Base-by-base conservation (phyloP, 2,888 invertebrate genomes). In the Melieria omissa region DNA sequence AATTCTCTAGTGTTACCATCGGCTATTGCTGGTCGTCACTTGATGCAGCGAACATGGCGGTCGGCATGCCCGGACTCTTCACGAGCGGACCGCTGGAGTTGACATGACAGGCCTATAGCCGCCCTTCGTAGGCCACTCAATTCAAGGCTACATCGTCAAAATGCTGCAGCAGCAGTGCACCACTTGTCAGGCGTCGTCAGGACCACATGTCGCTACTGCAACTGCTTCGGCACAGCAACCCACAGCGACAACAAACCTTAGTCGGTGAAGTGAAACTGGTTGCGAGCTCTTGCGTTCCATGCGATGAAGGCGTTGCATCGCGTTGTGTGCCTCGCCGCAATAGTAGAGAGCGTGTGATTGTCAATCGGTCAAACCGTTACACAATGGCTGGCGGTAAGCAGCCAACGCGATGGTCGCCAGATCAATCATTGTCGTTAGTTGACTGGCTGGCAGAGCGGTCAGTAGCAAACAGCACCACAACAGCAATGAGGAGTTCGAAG, bases 211-310 rank as follows among this genome's bases (percentile, higher is more conserved):
- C 82, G 60, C 2, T 73, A 74, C 45, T 90, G 90, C 73, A 91
- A 83, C 68, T 88, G 88, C 72, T 90, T 89, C 12, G 89, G 88
- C 0, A 87, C 80, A 1, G 86, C 86, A 1, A 90, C 90, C 65
- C 89, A 89, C 64, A 82, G 72, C 41, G 74, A 76, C 45, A 71
- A 88, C 64, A 88, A 88, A 0, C 91, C 92, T 92, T 91, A 92
- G 0, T 92, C 92, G 9, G 90, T 90, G 0, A 91, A 80, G 0
- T 88, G 81, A 10, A 90, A 74, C 46, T 84, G 10, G 83, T 81
- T 52, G 62, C 3, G 0, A 6, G 42, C 7, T 78, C 80, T 70
- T 85, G 85, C 5, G 85, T 42, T 16, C 1, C 16, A 16, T 16
- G 16, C 16, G 16, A 16, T 16, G 16, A 16, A 16, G 2, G 16